These are phyloP conservation scores for Philereme vetulata DNA, from an alignment of 2,888 invertebrate species.

Conservation along the genomic window DNA sequence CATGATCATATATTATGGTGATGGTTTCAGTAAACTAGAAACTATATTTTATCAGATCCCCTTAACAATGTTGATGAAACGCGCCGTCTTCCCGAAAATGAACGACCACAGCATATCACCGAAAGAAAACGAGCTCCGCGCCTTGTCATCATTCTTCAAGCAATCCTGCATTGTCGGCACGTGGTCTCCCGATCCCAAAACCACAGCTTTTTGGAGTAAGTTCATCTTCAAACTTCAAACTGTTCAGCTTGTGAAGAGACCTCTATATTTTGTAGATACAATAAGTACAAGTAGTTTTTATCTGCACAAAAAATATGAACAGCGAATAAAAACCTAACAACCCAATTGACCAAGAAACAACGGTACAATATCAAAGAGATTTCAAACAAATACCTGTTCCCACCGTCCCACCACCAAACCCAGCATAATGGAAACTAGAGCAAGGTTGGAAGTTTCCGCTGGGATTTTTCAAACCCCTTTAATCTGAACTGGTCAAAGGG, in stretches of 20 bases:
- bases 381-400: constrained; percentile 31
- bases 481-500: constrained; percentile 36
- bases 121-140: constrained; percentile 91
- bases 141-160: constrained; percentile 90
- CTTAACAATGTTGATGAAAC: constrained; percentile 89
- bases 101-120: constrained; percentile 88
- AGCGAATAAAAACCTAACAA: constrained; percentile 3
- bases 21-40: no score
- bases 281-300: no score
- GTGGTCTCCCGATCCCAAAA: constrained; percentile 90
- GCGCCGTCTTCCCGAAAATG: constrained; percentile 86
- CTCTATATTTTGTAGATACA: no score
- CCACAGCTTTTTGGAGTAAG: constrained; percentile 89
- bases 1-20: no score
- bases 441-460: constrained; percentile 32
- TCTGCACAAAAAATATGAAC: background rate
- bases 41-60: constrained; percentile 78
- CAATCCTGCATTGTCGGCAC: constrained; percentile 94
- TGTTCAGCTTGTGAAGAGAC: no score
- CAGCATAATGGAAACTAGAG: constrained; percentile 35
- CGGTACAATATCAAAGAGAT: constrained; percentile 30
- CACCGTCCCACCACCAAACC: constrained; percentile 27
- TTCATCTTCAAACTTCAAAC: constrained; percentile 22
- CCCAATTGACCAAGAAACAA: constrained; percentile 20
- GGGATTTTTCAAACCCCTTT: constrained; percentile 38